Conservation (phyloP, 2,888 invertebrate genomes). For the Xestia sexstrigata region DNA sequence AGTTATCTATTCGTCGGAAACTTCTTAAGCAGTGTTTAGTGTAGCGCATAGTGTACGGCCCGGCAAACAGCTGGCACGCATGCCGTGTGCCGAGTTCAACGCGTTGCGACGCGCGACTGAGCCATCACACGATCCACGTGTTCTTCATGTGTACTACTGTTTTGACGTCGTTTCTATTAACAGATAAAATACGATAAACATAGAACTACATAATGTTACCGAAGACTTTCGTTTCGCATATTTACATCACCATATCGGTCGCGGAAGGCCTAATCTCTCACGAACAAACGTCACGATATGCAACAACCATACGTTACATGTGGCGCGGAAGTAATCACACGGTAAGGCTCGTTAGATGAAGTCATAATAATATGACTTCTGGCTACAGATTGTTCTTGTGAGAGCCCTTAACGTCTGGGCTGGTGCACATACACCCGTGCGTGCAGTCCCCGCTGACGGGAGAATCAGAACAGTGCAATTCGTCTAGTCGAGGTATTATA, state of each 20-base stretch:
- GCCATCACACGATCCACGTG: slow-evolving; percentile 16
- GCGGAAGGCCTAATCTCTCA: slow-evolving; percentile 58
- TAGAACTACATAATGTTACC: slow-evolving; percentile 23
- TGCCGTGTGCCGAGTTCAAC: neutral
- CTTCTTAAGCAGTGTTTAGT: neutral
- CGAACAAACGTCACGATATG: slow-evolving; percentile 37
- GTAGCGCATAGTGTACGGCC: neutral
- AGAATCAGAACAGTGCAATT: neutral
- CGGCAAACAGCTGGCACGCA: neutral
- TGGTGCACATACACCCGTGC: neutral
- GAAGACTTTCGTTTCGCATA: slow-evolving; percentile 26
- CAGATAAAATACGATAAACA: slow-evolving; percentile 15
- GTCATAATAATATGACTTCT: neutral
- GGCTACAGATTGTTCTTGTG: neutral
- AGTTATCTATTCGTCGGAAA: slow-evolving; percentile 4
- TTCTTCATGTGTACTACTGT: slow-evolving; percentile 27
- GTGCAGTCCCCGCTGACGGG: neutral
- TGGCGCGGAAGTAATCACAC: neutral
- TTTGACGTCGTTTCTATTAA: slow-evolving; percentile 50
- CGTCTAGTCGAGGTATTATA: neutral
- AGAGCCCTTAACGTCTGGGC: neutral
- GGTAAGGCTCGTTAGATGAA: neutral
- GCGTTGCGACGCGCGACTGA: neutral
- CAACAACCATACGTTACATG: slow-evolving; percentile 37
- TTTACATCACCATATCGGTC: slow-evolving; percentile 20